Conservation (phyloP, 2,113 vertebrate genomes). For the Naja naja region DNA sequence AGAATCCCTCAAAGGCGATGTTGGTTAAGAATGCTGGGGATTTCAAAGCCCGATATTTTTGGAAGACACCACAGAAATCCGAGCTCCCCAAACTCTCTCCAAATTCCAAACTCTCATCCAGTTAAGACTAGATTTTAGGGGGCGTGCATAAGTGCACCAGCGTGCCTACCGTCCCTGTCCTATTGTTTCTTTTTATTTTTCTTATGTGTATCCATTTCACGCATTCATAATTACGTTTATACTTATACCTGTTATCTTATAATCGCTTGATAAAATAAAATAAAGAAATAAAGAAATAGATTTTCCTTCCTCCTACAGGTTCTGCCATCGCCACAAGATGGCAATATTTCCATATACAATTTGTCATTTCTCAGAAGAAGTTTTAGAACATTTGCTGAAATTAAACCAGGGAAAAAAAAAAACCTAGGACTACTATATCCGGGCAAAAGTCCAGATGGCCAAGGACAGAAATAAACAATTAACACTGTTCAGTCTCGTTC, state of each 20-base stretch:
- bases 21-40: not conserved
- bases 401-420: not conserved
- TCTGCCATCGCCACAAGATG: not conserved
- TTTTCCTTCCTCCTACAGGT: not conserved
- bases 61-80: not conserved
- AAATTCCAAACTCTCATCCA: not conserved
- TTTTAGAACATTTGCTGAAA: not conserved
- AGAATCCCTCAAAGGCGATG: not conserved
- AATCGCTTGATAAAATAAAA: too few species aligned
- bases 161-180: too few species aligned
- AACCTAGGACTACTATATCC: not conserved
- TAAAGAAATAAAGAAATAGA: too few species aligned
- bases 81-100: not conserved
- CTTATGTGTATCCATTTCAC: too few species aligned
- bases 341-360: not conserved
- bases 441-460: not conserved
- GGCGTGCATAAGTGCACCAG: too few species aligned
- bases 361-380: not conserved
- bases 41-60: not conserved
- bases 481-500: too few species aligned
- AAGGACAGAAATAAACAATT: too few species aligned
- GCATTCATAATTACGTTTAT: too few species aligned
- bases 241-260: too few species aligned
- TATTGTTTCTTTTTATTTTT: too few species aligned
- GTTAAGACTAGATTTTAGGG: not conserved